A percentile compares a stretch with the other conserved stretches of the same genome.
Evolutionary conservation across 2,888 invertebrate genomes (phyloP).

Genomic region (Carterocephalus palaemon): DNA sequence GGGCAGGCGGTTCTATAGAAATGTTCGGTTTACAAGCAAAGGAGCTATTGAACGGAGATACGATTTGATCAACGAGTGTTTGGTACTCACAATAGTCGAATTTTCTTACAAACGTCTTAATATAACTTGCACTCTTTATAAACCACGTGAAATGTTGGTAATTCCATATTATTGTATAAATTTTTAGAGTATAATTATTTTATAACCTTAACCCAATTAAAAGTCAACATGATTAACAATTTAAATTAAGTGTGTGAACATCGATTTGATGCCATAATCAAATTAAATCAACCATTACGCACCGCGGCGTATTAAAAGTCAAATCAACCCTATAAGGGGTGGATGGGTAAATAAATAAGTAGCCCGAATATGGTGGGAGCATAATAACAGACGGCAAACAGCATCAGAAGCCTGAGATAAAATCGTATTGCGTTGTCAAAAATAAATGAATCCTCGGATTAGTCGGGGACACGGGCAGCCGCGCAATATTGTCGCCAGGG

Average conservation of each 20-base stretch:
- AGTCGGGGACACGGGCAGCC: slow-evolving; percentile 66
- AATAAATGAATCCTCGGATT: slow-evolving; percentile 79
- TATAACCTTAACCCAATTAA: no score
- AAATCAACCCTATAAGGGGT: slow-evolving; percentile 68
- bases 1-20: slow-evolving; percentile 14
- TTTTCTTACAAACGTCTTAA: slow-evolving; percentile 3
- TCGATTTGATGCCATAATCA: slow-evolving; percentile 19
- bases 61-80: slow-evolving; percentile 9
- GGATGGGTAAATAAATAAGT: slow-evolving; percentile 75
- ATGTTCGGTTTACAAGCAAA: slow-evolving; percentile 10
- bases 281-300: slow-evolving; percentile 63
- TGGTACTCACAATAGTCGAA: slow-evolving; percentile 7
- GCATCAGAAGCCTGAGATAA: slow-evolving; percentile 79
- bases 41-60: slow-evolving; percentile 11
- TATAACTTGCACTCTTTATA: no score
- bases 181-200: no score
- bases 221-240: slow-evolving; percentile 1
- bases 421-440: slow-evolving; percentile 80
- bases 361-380: slow-evolving; percentile 68
- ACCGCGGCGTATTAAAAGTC: slow-evolving; percentile 67
- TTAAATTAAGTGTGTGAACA: slow-evolving; percentile 2
- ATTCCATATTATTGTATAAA: no score
- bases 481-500: slow-evolving; percentile 71
- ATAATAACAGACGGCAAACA: slow-evolving; percentile 78
- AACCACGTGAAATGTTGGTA: no score